Conservation (phyloP, 1,140 invertebrate species). For the Trachymyrmex cornetzi region DNA sequence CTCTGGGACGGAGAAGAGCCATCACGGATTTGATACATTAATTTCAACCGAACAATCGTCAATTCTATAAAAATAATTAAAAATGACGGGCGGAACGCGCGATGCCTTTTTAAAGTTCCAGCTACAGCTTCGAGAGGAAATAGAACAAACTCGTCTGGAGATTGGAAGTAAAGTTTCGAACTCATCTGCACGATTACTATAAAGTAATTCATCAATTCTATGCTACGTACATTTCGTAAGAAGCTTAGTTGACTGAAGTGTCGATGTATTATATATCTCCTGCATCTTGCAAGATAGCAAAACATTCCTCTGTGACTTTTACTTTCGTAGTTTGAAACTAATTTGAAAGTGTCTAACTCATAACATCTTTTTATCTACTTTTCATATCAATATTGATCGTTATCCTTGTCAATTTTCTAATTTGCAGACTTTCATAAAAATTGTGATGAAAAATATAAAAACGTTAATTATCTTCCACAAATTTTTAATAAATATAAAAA, state of each 20-base stretch:
- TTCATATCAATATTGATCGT: slow-evolving; percentile 11
- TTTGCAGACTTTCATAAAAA: neutral
- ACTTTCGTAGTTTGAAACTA: slow-evolving; percentile 16
- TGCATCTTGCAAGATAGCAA: neutral
- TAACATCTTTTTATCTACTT: slow-evolving; percentile 6
- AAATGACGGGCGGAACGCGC: neutral
- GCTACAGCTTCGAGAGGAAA: neutral
- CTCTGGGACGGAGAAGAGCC: neutral
- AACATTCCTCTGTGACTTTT: slow-evolving; percentile 4
- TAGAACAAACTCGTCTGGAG: neutral
- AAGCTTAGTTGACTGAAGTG: slow-evolving; percentile 3
- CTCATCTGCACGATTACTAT: neutral
- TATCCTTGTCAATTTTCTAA: slow-evolving; percentile 6
- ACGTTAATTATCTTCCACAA: neutral
- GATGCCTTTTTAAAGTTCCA: neutral
- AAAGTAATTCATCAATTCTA: slow-evolving; percentile 23
- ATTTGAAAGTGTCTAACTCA: slow-evolving; percentile 22
- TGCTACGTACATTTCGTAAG: neutral
- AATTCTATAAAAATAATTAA: slow-evolving; percentile 38
- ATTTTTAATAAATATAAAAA: slow-evolving; percentile 10
- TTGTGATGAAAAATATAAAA: neutral
- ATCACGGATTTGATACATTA: neutral
- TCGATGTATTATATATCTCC: slow-evolving; percentile 27
- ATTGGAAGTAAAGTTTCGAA: neutral
- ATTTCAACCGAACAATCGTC: slow-evolving; percentile 25